These are phyloP conservation scores for Crambe crambe DNA, from an alignment of 37 sponge, comb jelly and placozoan species.

Conservation along the genomic window DNA sequence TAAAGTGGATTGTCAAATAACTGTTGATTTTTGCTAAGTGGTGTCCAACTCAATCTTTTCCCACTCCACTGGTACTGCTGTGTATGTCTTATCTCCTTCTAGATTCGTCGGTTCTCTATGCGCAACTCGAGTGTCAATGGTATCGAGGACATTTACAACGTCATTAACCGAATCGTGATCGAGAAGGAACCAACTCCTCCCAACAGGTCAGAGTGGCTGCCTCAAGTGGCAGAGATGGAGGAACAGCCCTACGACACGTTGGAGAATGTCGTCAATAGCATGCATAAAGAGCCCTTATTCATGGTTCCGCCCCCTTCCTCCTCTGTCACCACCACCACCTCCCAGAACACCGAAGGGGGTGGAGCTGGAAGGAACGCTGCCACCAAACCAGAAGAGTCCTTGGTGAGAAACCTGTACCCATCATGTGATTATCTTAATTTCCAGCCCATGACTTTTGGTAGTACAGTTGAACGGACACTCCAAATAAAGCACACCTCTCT, in stretches of 20 bases:
- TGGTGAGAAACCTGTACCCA: too few relatives aligned
- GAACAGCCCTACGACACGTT: constrained; percentile 24
- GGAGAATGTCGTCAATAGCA: constrained; percentile 27
- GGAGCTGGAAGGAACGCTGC: neutral
- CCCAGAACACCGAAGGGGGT: neutral
- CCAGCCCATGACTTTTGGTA: too few relatives aligned
- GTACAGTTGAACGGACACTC: too few relatives aligned
- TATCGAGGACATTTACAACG: constrained; percentile 30
- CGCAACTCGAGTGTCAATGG: neutral
- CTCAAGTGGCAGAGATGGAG: constrained; percentile 1
- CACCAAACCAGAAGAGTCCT: neutral
- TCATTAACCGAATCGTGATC: constrained; percentile 12
- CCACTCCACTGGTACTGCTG: neutral
- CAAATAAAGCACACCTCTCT: too few relatives aligned
- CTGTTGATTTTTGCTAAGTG: too few relatives aligned
- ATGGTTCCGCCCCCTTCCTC: neutral
- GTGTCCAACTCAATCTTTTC: too few relatives aligned
- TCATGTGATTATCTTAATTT: neutral
- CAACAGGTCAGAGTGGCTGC: neutral
- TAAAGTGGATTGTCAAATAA: too few relatives aligned
- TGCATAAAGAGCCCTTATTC: neutral
- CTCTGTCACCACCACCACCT: neutral
- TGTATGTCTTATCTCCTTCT: neutral
- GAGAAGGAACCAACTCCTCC: neutral
- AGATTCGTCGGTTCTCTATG: constrained; percentile 11